Evolutionary conservation across 2,888 invertebrate genomes (phyloP), one percentile per base, ranked within the genome.

Genomic region (Stenchaetothrips biformis): DNA sequence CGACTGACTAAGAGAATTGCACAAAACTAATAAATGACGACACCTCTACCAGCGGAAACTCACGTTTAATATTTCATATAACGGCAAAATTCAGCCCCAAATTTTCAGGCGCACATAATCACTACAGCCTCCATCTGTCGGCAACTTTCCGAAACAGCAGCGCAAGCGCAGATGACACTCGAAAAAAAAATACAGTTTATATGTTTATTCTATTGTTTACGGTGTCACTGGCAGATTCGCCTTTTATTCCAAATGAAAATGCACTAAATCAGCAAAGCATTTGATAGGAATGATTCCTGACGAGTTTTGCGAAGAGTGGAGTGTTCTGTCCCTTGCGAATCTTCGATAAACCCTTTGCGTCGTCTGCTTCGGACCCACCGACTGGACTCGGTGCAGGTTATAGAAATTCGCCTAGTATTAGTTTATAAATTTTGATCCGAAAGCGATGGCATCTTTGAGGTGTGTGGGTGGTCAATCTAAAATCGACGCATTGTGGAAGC

Each of bases 81-180:
- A 11, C 21, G 7, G 21, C 67, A 74, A 21, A 21, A 74, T 21
- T 74, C 67, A 9, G 67, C 67, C 67, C 25, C 7, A 74, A 74
- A 74, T 25, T 74, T 74, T 25, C 67, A 25, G 67, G 67, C 67
- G 67, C 25, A 74, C 11, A 74, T 74, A 74, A 9, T 8, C 67
- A 25, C 25, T 25, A 74, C 21, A 25, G 11, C 6, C 67, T 74
- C 67, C 67, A 21, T 21, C 67, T 74, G 11, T 74, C 11, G 67
- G 67, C 67, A 74, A 74, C 21, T 74, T 74, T 25, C 25, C 25
- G 25, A 74, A 74, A 7, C 67, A 74, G 37, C 67, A 74, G 18
- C 7, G 67, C 67, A 74, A n/a, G 9, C 21, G 67, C 67, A 74
- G 67, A 74, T 74, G 67, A 74, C 67, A 74, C 67, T 74, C 25